phyloP scores from a whole-genome alignment of 2,113 vertebrate genomes.

The Prionailurus bengalensis region DNA sequence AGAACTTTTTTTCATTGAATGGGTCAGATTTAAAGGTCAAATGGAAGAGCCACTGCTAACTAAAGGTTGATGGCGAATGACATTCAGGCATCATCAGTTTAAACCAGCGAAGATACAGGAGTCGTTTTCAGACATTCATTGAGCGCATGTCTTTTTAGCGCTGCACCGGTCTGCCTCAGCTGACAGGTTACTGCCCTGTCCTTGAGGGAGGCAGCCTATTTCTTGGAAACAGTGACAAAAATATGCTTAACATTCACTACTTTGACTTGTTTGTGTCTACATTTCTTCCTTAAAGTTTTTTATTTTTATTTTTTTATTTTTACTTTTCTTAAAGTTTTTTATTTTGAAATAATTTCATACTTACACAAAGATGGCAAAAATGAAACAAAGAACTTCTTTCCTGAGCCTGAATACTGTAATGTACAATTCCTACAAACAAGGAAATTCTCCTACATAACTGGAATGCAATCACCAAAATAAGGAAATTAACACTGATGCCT shows the following conservation, averaged over 20 bases:
- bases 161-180: background rate
- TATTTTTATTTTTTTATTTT: background rate
- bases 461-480: background rate
- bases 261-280: background rate
- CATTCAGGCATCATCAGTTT: background rate
- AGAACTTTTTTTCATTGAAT: background rate
- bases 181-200: background rate
- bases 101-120: background rate
- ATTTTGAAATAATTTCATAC: background rate
- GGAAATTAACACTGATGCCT: background rate
- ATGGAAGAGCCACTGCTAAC: background rate
- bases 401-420: background rate
- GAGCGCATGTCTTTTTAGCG: background rate
- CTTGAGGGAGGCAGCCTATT: background rate
- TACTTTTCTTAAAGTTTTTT: constrained; percentile 13
- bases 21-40: background rate
- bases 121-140: background rate
- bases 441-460: background rate
- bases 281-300: constrained; percentile 41
- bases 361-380: background rate
- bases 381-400: background rate
- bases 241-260: background rate
- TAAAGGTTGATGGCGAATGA: background rate
- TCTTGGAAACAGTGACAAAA: background rate
- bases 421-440: background rate